A percentile compares a stretch with the other conserved stretches of the same genome.
Evolutionary conservation across 1,140 invertebrate species (phyloP).

Genomic region (Hypsibius dujardini): DNA sequence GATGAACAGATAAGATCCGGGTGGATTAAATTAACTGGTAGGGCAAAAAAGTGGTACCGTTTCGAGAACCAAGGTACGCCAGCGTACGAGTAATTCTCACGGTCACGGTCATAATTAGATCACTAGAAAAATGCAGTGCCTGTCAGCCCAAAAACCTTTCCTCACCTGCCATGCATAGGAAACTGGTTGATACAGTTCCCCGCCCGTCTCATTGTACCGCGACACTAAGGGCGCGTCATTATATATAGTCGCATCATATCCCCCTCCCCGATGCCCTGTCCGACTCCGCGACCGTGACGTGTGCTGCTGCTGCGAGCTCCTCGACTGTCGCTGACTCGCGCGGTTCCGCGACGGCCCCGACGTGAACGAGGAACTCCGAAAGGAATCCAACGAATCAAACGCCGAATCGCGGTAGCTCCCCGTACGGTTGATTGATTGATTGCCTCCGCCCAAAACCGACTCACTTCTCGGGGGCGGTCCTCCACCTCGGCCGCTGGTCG

Average conservation of each 20-base stretch:
- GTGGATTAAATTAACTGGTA: too few relatives aligned
- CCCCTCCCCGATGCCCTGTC: too few relatives aligned
- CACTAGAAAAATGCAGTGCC: background rate
- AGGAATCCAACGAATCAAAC: background rate
- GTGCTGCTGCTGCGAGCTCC: too few relatives aligned
- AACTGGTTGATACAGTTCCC: constrained; percentile 1
- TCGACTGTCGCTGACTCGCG: background rate
- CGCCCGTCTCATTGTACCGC: background rate
- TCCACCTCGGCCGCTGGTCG: background rate
- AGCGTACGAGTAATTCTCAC: too few relatives aligned
- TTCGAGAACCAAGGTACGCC: too few relatives aligned
- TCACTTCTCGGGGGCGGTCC: background rate
- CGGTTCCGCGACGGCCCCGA: background rate
- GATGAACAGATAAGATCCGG: too few relatives aligned
- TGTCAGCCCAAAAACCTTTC: background rate
- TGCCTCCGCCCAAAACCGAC: background rate
- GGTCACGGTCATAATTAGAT: too few relatives aligned
- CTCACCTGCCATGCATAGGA: constrained; percentile 6
- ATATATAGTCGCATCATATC: constrained; percentile 7
- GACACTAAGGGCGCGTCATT: background rate
- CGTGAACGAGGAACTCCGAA: background rate
- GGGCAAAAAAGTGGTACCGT: too few relatives aligned
- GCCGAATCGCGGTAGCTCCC: background rate
- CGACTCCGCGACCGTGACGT: too few relatives aligned
- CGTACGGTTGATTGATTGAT: background rate